These are phyloP conservation scores for Sebastiscus albofasciatus DNA, from an alignment of 2,797 vertebrate species.

Conservation along the genomic window DNA sequence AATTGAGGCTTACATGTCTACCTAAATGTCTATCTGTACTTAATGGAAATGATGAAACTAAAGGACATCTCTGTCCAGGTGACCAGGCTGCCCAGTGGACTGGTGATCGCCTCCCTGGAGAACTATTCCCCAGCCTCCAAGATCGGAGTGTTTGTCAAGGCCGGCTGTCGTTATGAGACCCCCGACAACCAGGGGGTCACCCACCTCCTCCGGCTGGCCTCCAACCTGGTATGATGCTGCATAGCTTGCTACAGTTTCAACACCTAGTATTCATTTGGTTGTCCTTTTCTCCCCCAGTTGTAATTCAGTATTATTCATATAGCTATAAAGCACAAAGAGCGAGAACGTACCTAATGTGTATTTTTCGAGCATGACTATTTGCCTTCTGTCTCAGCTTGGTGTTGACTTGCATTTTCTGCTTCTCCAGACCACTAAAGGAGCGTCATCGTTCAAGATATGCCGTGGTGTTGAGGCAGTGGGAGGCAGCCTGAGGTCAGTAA, in stretches of 20 bases:
- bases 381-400: not conserved
- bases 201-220: conserved; percentile 91
- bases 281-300: not conserved
- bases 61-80: conserved; percentile 60
- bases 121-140: conserved; percentile 92
- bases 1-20: not conserved
- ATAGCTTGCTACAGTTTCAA: not conserved
- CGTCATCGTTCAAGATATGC: conserved; percentile 94
- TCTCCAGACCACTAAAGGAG: conserved; percentile 95
- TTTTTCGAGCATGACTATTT: not conserved
- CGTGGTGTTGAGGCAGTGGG: conserved; percentile 94
- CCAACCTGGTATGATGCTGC: conserved; percentile 84
- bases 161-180: conserved; percentile 92
- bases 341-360: not conserved
- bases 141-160: conserved; percentile 92
- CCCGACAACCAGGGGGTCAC: conserved; percentile 87
- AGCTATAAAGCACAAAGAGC: no score
- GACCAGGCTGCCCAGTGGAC: conserved; percentile 90
- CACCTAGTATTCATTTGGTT: not conserved
- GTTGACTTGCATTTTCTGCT: not conserved
- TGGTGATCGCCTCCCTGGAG: conserved; percentile 93
- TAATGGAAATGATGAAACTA: not conserved
- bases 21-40: not conserved
- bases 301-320: not conserved
- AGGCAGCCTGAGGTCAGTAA: conserved; percentile 90